Percentiles rank a stretch among this genome's conserved stretches.
phyloP scores from a whole-genome alignment of 2,888 invertebrate genomes.

The Coenonympha glycerion region DNA sequence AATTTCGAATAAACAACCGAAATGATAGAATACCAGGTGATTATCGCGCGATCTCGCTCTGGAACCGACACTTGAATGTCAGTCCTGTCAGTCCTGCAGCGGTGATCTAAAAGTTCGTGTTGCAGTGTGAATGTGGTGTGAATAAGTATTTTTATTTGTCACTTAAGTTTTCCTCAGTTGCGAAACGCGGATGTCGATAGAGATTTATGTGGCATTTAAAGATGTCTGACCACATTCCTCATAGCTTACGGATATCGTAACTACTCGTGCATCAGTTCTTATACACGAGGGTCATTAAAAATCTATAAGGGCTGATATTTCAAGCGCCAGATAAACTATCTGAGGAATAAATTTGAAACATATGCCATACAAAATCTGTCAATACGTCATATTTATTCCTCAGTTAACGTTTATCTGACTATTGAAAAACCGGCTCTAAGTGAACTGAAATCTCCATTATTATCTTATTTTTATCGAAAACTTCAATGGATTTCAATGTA shows the following conservation, averaged over 20 bases:
- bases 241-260: conserved; percentile 14
- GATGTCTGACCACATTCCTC: conserved; percentile 23
- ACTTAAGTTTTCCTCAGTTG: conserved; percentile 27
- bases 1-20: conserved; percentile 58
- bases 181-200: conserved; percentile 27
- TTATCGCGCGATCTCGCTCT: conserved; percentile 16
- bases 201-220: conserved; percentile 22
- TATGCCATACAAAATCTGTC: too few species aligned
- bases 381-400: too few species aligned
- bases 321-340: too few species aligned
- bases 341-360: too few species aligned
- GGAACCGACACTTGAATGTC: conserved; percentile 22
- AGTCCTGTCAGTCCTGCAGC: conserved; percentile 3
- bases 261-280: too few species aligned
- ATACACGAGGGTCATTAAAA: too few species aligned
- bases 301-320: too few species aligned
- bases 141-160: conserved; percentile 23
- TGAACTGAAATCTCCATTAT: too few species aligned
- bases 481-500: too few species aligned
- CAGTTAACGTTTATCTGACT: too few species aligned
- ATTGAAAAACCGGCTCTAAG: too few species aligned
- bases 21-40: conserved; percentile 52
- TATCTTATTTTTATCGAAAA: too few species aligned
- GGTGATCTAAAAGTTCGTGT: conserved; percentile 14
- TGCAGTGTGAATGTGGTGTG: conserved; percentile 17